A percentile compares a stretch with the other conserved stretches of the same genome.
phyloP scores from a whole-genome alignment of 2,888 invertebrate species.

The Drosophila affinis region DNA sequence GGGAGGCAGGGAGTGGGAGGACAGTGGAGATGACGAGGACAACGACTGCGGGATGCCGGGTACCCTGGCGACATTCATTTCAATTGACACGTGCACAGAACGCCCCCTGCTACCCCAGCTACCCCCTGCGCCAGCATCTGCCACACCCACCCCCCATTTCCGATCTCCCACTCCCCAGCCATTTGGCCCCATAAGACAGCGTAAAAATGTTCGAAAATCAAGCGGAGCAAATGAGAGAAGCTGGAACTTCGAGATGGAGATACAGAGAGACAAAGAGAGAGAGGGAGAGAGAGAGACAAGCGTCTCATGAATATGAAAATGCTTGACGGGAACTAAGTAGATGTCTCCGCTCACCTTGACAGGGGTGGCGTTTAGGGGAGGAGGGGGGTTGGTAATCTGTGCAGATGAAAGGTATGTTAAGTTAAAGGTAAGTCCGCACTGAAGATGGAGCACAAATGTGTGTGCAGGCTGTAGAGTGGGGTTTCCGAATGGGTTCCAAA shows the following conservation, averaged over 20 bases:
- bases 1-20: constrained; percentile 8
- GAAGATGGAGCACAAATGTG: too few relatives aligned
- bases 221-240: constrained; percentile 64
- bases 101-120: constrained; percentile 39
- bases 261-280: constrained; percentile 3
- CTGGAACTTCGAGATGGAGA: constrained; percentile 20
- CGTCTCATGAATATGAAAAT: constrained; percentile 76
- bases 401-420: background rate
- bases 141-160: background rate
- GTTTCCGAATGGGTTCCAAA: too few relatives aligned
- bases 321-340: constrained; percentile 69
- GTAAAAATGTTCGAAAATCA: constrained; percentile 73
- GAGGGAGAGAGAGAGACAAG: constrained; percentile 9
- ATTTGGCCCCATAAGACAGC: constrained; percentile 33
- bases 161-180: background rate
- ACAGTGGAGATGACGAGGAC: constrained; percentile 32
- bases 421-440: background rate
- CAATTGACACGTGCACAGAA: constrained; percentile 78
- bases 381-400: background rate
- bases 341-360: constrained; percentile 46
- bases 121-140: constrained; percentile 2
- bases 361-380: constrained; percentile 11
- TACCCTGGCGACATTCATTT: constrained; percentile 77
- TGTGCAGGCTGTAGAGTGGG: too few relatives aligned
- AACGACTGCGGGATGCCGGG: constrained; percentile 59